Evolutionary conservation across 2,888 invertebrate genomes (phyloP), one percentile per base, ranked within the genome.

Genomic region (Acholoe squamosa): DNA sequence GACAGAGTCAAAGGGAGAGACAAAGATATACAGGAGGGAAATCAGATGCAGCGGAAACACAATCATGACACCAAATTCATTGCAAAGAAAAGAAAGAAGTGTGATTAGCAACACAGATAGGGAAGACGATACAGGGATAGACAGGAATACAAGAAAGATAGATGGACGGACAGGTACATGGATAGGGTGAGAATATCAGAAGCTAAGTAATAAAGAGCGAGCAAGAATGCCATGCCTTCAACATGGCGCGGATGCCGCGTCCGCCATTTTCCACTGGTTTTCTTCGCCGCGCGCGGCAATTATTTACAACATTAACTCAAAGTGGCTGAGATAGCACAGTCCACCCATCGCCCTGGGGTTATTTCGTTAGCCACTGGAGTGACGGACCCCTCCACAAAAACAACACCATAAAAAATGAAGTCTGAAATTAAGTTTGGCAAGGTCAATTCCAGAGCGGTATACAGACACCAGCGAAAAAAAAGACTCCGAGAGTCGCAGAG

Each of bases 321-420:
- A 71, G 14, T 71, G 71, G 71, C 28, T 28, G 61, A 61, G 61
- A 71, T 28, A 71, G 71, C 71, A 71, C 71, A 25, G 71, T 7
- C 14, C n/a, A 28, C 14, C 14, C 31, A 28, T 25, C 31, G 3
- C 25, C 25, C 31, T 28, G 71, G 14, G 5, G 71, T 25, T 25
- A 71, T 71, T 71, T 71, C 71, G 71, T 71, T 71, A 71, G 71
- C 19, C 71, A 71, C n/a, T 71, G 25, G n/a, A 61, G 61, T 61
- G 61, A 61, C 61, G 61, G 61, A 61, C 19, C 61, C 12, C 22
- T 61, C 22, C 19, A 19, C 19, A 61, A 61, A 61, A 61, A 61
- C 61, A n/a, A 3, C 19, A 61, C 61, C 22, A 61, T n/a, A 61
- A 61, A 61, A 61, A 61, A n/a, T 19, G 22, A n/a, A 61, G 61